Base-by-base conservation (phyloP, 2,888 invertebrate species). In the Glyphotaelius pellucidus region DNA sequence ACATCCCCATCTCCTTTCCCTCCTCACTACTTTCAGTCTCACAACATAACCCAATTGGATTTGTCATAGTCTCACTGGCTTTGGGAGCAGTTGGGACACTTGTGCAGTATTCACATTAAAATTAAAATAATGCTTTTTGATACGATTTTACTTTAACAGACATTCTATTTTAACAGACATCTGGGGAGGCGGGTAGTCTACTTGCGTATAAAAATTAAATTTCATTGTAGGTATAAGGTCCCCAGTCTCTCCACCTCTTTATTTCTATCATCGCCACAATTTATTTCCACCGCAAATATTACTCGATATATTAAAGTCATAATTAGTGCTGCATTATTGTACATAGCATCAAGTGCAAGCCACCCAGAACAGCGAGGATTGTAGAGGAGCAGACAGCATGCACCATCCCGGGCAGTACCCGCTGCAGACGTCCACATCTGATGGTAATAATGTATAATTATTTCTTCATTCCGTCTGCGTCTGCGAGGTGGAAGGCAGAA, bases 381-480 rank as follows among this genome's bases (percentile, higher is more conserved):
- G 79, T 25, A 9, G 67, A 67, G 67, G 9, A 67, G 80, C 84
- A 35, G 38, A 38, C 83, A 67, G 80, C 83, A 32, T 19, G 83
- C 84, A 38, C 25, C 35, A 84, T 35, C 35, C 31, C 3, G 84
- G 84, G 32, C 32, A 2, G 42, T 42, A 84, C 90, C 35, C 90
- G 90, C 86, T 86, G 86, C 85, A 90, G 90, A 87, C 90, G 90
- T 92, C 90, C 90, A 92, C 90, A 90, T 90, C 83, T 91, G 91
- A 92, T 92, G 90, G 91, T 92, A 92, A 92, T 92, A 92, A 92
- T 89, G 91, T 92, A 90, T 92, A 92, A 92, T 92, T 92, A 92
- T 92, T 92, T 92, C 92, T 90, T 92, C 88, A 83, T 91, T 38
- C 80, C 89, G 90, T 67, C n/a, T 67, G 67, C 67, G 67, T 67